These are phyloP conservation scores for Centroberyx gerrardi DNA, from an alignment of 2,797 vertebrate species.

Conservation along the genomic window DNA sequence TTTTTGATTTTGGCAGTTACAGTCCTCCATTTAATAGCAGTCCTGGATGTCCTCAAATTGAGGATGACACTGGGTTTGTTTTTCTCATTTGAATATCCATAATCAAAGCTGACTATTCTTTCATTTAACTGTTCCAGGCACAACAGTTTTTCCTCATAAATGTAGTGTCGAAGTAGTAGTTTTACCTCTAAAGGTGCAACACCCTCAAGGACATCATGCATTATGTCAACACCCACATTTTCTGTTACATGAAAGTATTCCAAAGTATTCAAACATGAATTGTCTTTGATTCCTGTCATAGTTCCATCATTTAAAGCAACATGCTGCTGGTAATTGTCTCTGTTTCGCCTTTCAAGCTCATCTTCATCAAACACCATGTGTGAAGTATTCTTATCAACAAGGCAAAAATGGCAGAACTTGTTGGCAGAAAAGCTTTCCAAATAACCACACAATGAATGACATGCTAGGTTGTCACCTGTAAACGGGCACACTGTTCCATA, in stretches of 20 bases:
- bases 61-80: conserved; percentile 24
- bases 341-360: too few species aligned
- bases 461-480: too few species aligned
- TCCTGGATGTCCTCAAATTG: conserved; percentile 18
- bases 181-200: conserved; percentile 21
- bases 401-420: too few species aligned
- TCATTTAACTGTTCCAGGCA: neutral
- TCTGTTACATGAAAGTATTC: conserved; percentile 28
- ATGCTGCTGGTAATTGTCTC: too few species aligned
- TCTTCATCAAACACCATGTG: too few species aligned
- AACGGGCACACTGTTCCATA: too few species aligned
- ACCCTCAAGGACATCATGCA: conserved; percentile 18
- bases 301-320: too few species aligned
- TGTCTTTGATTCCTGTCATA: too few species aligned
- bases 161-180: neutral
- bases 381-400: too few species aligned
- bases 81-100: conserved; percentile 28
- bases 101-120: conserved; percentile 16
- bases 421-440: neutral
- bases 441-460: neutral
- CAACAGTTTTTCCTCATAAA: too few species aligned
- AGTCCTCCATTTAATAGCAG: conserved; percentile 1
- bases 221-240: conserved; percentile 16
- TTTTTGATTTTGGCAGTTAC: too few species aligned
- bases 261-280: conserved; percentile 14